Evolutionary conservation across 2,113 vertebrate genomes (phyloP).

Genomic region (Etheostoma cragini): DNA sequence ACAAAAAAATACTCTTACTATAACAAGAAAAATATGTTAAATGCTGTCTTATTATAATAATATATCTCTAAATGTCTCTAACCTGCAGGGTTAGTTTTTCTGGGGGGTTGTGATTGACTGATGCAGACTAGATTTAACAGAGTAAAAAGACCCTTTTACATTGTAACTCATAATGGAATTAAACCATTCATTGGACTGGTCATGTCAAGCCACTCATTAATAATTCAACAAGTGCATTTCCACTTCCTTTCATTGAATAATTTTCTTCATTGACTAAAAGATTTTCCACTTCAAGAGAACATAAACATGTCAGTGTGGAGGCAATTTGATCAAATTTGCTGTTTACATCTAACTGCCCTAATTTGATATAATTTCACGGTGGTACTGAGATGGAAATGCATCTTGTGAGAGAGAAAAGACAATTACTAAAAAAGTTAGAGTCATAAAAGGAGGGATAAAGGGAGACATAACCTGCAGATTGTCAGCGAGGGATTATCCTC

Average conservation of each 20-base stretch:
- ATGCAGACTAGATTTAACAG: background rate
- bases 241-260: conserved; percentile 30
- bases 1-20: background rate
- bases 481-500: conserved; percentile 73
- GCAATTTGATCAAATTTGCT: conserved; percentile 43
- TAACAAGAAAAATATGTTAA: background rate
- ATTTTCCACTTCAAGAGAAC: conserved; percentile 45
- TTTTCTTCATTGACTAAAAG: conserved; percentile 18
- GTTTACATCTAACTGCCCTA: conserved; percentile 18
- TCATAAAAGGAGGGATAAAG: conserved; percentile 21
- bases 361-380: conserved; percentile 19
- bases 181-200: background rate
- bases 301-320: conserved; percentile 25
- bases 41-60: background rate
- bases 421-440: background rate
- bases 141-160: background rate
- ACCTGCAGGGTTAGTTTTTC: background rate
- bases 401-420: background rate
- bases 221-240: conserved; percentile 46
- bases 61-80: background rate
- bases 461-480: conserved; percentile 68
- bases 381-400: conserved; percentile 3
- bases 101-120: background rate
- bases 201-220: conserved; percentile 25
- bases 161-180: conserved; percentile 32